A percentile compares a stretch with the other conserved stretches of the same genome.
Conservation (phyloP, 2,888 invertebrate species). For the Chrysotoxum bicinctum region DNA sequence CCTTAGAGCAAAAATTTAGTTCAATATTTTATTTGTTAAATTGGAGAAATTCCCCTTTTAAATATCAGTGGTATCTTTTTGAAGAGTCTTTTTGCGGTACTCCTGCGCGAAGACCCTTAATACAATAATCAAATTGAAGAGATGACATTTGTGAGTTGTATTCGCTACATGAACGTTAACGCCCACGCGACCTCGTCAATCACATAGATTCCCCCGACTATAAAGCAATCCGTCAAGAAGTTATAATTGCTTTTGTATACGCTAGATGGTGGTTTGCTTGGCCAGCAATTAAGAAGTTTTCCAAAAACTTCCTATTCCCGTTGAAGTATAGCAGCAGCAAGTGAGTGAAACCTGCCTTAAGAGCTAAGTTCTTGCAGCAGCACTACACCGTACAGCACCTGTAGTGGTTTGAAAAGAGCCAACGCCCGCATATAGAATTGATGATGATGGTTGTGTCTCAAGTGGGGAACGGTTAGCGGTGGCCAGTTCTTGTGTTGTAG, state of each 20-base stretch:
- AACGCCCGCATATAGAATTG: constrained; percentile 62
- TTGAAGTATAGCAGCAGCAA: constrained; percentile 2
- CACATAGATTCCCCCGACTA: constrained; percentile 36
- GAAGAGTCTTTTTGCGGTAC: neutral
- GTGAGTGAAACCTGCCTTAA: constrained; percentile 48
- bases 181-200: constrained; percentile 66
- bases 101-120: constrained; percentile 47
- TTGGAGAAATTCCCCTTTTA: neutral
- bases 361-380: constrained; percentile 26
- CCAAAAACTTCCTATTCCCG: constrained; percentile 44
- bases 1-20: too few species aligned
- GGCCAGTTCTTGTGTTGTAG: constrained; percentile 15
- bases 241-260: constrained; percentile 59
- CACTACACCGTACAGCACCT: constrained; percentile 31
- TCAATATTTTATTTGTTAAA: too few species aligned
- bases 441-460: neutral
- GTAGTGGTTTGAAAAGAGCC: constrained; percentile 35
- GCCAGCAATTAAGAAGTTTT: constrained; percentile 64
- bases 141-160: constrained; percentile 60
- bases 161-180: constrained; percentile 38
- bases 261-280: constrained; percentile 5
- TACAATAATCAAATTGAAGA: constrained; percentile 51
- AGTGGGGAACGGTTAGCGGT: neutral
- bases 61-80: neutral
- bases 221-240: constrained; percentile 58